Conservation (phyloP, 2,888 invertebrate genomes). For the Plebejus melissa region DNA sequence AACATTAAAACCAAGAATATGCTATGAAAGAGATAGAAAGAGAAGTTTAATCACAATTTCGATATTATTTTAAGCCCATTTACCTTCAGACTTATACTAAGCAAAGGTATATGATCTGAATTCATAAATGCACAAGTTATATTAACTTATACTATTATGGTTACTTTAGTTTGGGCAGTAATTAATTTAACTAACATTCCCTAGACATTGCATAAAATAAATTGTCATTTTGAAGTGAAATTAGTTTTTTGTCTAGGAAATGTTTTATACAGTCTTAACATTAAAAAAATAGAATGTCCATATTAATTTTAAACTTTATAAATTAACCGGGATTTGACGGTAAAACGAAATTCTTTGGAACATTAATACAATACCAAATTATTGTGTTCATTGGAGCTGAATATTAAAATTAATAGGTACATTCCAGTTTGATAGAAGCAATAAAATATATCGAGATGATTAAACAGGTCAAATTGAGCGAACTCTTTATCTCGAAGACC, state of each 20-base stretch:
- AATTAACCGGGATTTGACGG: not conserved
- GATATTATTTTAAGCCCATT: constrained; percentile 70
- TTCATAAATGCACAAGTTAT: constrained; percentile 32
- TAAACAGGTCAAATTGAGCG: constrained; percentile 28
- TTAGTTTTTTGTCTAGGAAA: constrained; percentile 16
- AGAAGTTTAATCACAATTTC: constrained; percentile 57
- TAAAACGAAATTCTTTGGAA: not conserved
- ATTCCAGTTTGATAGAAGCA: constrained; percentile 43
- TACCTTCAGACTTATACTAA: constrained; percentile 64
- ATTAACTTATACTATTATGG: constrained; percentile 22
- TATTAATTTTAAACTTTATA: not conserved
- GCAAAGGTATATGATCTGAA: constrained; percentile 47
- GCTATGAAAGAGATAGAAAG: constrained; percentile 65
- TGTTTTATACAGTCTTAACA: constrained; percentile 11
- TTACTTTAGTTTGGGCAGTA: constrained; percentile 56
- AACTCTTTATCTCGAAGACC: constrained; percentile 24
- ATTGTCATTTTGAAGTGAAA: not conserved
- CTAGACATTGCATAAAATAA: constrained; percentile 48
- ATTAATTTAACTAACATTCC: constrained; percentile 42
- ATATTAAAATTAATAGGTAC: constrained; percentile 27
- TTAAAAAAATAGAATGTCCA: constrained; percentile 3
- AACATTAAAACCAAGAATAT: constrained; percentile 73
- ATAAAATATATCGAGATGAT: constrained; percentile 36
- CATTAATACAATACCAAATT: not conserved
- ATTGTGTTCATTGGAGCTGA: constrained; percentile 7